phyloP scores from a whole-genome alignment of 1,140 invertebrate species.

The Oreohelix idahoensis region DNA sequence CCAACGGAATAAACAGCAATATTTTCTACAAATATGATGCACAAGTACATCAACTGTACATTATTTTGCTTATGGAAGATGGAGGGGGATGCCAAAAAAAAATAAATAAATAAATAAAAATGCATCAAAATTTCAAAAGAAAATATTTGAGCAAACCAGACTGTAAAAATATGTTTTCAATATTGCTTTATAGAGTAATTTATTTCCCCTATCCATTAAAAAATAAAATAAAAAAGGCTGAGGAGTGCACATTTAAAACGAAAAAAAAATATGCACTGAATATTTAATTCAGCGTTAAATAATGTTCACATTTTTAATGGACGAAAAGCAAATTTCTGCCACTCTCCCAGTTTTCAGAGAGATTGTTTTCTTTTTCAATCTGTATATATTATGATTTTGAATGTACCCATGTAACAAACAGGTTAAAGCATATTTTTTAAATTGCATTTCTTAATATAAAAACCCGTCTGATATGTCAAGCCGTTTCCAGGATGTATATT shows the following conservation, averaged over 20 bases:
- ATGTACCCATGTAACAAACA: background rate
- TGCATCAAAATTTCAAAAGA: slow-evolving; percentile 6
- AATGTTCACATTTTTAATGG: background rate
- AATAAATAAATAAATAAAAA: background rate
- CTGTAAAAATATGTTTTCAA: slow-evolving; percentile 6
- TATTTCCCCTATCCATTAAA: background rate
- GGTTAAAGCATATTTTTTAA: background rate
- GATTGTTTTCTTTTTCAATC: background rate
- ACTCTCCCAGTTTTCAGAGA: background rate
- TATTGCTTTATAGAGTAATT: slow-evolving; percentile 23
- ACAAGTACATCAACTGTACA: slow-evolving; percentile 15
- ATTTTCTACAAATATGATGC: background rate
- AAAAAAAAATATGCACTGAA: too few relatives aligned
- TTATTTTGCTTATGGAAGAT: background rate
- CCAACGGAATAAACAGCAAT: background rate
- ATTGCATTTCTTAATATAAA: background rate
- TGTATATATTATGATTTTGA: background rate
- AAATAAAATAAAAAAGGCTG: too few relatives aligned
- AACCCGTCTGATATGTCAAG: slow-evolving; percentile 18
- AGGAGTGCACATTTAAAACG: too few relatives aligned
- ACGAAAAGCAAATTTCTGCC: background rate
- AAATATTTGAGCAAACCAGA: slow-evolving; percentile 35
- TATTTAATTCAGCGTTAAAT: background rate
- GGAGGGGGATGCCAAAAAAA: background rate
- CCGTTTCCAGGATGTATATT: background rate